Evolutionary conservation across 2,888 invertebrate species (phyloP).

Genomic region (Cloeon dipterum): DNA sequence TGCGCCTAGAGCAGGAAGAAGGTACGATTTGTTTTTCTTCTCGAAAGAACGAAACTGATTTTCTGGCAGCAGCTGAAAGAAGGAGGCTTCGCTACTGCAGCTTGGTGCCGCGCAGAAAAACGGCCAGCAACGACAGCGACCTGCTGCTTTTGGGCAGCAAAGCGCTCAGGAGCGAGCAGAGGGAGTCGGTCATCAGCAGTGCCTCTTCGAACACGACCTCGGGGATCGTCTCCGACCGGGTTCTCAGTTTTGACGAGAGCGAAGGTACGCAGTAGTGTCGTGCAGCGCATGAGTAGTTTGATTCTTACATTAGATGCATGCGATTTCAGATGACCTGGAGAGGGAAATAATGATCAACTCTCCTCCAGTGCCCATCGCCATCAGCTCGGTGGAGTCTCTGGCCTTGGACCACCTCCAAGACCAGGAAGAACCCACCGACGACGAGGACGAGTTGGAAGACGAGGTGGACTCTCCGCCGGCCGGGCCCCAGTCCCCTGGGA

Average conservation of each 20-base stretch:
- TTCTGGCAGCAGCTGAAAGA: slow-evolving; percentile 15
- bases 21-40: slow-evolving; percentile 22
- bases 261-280: slow-evolving; percentile 15
- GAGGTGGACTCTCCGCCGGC: slow-evolving; percentile 9
- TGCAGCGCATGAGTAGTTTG: background rate
- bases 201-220: slow-evolving; percentile 94
- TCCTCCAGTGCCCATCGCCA: slow-evolving; percentile 57
- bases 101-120: slow-evolving; percentile 11
- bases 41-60: slow-evolving; percentile 63
- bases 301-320: background rate
- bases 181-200: slow-evolving; percentile 75
- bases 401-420: slow-evolving; percentile 55
- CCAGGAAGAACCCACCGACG: slow-evolving; percentile 13
- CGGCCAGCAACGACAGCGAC: slow-evolving; percentile 30
- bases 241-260: slow-evolving; percentile 83
- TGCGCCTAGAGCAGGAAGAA: slow-evolving; percentile 61
- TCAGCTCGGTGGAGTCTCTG: slow-evolving; percentile 50
- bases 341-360: slow-evolving; percentile 60
- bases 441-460: slow-evolving; percentile 1
- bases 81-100: slow-evolving; percentile 1
- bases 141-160: background rate
- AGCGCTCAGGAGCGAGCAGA: slow-evolving; percentile 33
- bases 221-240: slow-evolving; percentile 86
- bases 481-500: slow-evolving; percentile 14
- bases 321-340: slow-evolving; percentile 15